Percentiles rank a stretch among this genome's conserved stretches.
Evolutionary conservation across 1,140 invertebrate species (phyloP).

Genomic region (Hypsibius dujardini): DNA sequence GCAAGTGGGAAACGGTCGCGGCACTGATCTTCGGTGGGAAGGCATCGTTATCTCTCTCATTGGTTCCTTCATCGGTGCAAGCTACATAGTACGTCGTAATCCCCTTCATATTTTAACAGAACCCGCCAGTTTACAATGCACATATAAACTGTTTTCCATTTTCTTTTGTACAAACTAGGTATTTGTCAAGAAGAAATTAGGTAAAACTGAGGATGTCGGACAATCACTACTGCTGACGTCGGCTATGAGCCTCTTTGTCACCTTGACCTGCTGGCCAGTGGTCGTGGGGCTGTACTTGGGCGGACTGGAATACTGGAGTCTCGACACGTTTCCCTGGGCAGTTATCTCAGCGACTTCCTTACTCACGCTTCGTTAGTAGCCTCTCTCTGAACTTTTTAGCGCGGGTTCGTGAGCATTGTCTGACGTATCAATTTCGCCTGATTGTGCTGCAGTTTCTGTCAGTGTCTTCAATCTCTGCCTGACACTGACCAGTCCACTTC

Average conservation of each 20-base stretch:
- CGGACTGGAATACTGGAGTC: conserved; percentile 8
- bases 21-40: conserved; percentile 7
- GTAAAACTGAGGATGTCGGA: not conserved
- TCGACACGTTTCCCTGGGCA: not conserved
- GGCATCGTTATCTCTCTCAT: not conserved
- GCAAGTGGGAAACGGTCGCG: not conserved
- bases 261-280: not conserved
- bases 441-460: not conserved
- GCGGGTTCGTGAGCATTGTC: too few species aligned
- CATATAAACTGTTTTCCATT: too few species aligned
- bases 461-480: conserved; percentile 8
- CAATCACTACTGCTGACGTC: not conserved
- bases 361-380: not conserved
- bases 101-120: too few species aligned
- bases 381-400: not conserved
- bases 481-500: not conserved
- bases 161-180: too few species aligned
- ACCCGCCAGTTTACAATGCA: too few species aligned
- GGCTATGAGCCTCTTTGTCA: not conserved
- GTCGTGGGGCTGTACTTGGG: not conserved
- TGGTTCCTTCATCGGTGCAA: not conserved
- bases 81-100: too few species aligned
- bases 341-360: not conserved
- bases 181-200: not conserved
- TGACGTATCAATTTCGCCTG: too few species aligned